Conservation (phyloP, 2,888 invertebrate species). For the Sphaeridia pumilis region DNA sequence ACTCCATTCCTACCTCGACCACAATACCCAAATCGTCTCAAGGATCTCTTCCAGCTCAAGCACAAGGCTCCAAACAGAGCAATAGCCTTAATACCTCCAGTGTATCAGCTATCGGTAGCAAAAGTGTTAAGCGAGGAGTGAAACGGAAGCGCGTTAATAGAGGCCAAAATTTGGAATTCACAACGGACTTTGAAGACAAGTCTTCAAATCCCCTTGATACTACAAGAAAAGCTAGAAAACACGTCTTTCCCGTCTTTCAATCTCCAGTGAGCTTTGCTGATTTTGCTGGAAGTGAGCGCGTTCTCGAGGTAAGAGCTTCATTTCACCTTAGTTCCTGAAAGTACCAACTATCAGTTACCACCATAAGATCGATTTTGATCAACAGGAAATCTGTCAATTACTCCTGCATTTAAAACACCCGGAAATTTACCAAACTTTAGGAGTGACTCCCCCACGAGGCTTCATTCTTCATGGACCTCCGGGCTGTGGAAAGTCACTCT, state of each 20-base stretch:
- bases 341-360: too few species aligned
- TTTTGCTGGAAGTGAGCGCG: constrained; percentile 68
- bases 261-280: constrained; percentile 52
- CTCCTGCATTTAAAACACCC: constrained; percentile 79
- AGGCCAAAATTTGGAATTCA: not conserved
- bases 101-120: too few species aligned
- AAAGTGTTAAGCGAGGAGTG: not conserved
- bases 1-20: too few species aligned
- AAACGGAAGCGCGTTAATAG: constrained; percentile 2
- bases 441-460: constrained; percentile 77
- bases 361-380: not conserved
- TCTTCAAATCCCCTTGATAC: not conserved
- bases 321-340: too few species aligned
- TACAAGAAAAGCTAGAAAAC: constrained; percentile 19
- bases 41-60: too few species aligned
- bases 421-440: constrained; percentile 71
- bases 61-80: too few species aligned
- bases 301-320: constrained; percentile 45
- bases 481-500: constrained; percentile 73
- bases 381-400: constrained; percentile 40
- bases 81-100: too few species aligned
- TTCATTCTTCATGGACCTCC: constrained; percentile 91
- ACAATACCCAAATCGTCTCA: too few species aligned
- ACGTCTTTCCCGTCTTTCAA: constrained; percentile 18
- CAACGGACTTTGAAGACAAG: not conserved